Conservation (phyloP, 2,113 vertebrate genomes). For the Gadus macrocephalus region DNA sequence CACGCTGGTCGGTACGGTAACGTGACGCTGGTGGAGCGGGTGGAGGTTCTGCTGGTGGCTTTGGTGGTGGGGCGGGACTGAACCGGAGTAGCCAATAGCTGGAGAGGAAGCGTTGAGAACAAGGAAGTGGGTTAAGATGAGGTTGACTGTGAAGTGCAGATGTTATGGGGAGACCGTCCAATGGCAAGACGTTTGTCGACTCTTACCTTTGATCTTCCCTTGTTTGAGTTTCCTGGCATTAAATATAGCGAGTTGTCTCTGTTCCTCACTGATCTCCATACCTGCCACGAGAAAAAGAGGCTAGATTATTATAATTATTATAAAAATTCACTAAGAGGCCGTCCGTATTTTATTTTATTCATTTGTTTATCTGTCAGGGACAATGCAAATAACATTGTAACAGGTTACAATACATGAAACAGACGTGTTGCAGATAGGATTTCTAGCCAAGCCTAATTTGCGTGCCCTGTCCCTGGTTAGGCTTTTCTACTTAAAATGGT, state of each 20-base stretch:
- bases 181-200: no score
- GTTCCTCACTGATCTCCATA: conserved; percentile 91
- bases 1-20: conserved; percentile 91
- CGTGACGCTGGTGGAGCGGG: conserved; percentile 90
- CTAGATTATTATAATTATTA: not conserved
- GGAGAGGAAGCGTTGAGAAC: not conserved
- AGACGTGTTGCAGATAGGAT: no score
- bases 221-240: conserved; percentile 88
- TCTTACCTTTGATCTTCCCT: conserved; percentile 87
- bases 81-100: conserved; percentile 80
- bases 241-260: conserved; percentile 89
- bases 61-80: conserved; percentile 78
- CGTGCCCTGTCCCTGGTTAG: no score
- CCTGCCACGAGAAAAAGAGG: conserved; percentile 67
- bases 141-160: no score
- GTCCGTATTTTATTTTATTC: no score
- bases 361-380: no score
- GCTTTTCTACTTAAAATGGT: no score
- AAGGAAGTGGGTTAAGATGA: not conserved
- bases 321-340: no score
- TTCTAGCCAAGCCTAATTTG: no score
- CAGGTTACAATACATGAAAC: no score
- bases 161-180: no score
- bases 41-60: conserved; percentile 83
- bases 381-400: no score